Base-by-base conservation (phyloP, 2,113 vertebrate species). In the Dipodomys merriami region DNA sequence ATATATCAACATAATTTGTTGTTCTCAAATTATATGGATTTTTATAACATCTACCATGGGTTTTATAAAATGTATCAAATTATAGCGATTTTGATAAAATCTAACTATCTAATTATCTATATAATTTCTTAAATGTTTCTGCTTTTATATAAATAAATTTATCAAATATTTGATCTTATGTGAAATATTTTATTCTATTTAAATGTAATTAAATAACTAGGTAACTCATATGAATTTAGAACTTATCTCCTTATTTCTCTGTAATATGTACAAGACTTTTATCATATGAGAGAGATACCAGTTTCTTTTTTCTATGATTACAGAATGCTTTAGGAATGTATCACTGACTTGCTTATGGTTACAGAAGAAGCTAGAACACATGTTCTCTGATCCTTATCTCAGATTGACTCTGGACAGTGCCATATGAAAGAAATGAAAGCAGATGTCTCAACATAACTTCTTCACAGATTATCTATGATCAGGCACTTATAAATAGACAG, bases 171-270 rank as follows among this genome's bases (percentile, higher is more conserved):
- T 86, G 53, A 13, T 76, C 18, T 86, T 2, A 6, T 86, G 8
- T 89, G 13, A 83, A 81, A 29, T 1, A 71, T 44, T 78, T 69
- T 71, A 83, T 65, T 83, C 1, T 5, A 35, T 83, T 69, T 80
- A 88, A 57, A 77, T 44, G 86, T 83, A 86, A 82, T 25, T 90
- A 84, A 77, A 46, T 68, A 62, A 88, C 44, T 6, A n/a, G 5
- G 2, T 39, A 71, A 69, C 60, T 65, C 73, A 85, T 46, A 1
- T 65, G 19, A 64, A 23, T 88, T 62, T 53, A 35, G 67, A 33
- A 4, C 13, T 33, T 65, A 23, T 76, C 77, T 85, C 1, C 6
- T 74, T 69, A 3, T 44, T 87, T 93, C 23, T 92, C 3, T 87
- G 73, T 72, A 92, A 91, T 33, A 27, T 5, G 49, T 35, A 29